Base-by-base conservation (phyloP, 1,140 invertebrate genomes). In the Drosophila novamexicana region DNA sequence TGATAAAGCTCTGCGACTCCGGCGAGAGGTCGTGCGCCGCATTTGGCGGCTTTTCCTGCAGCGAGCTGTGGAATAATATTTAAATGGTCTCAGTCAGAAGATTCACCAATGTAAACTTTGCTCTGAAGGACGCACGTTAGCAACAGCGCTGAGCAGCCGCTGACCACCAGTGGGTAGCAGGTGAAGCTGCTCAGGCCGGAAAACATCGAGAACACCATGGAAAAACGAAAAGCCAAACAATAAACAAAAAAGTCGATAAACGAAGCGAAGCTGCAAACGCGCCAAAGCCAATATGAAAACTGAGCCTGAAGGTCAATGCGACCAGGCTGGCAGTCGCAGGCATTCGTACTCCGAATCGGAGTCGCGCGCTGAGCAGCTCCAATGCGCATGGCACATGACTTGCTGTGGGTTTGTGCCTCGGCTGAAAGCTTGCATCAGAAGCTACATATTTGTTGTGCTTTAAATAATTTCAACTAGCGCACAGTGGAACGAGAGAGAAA, bases 101-200 rank as follows among this genome's bases (percentile, higher is more conserved):
- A 29, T 29, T 29, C 4, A 29, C 4, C 4, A 5, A 29, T 29
- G 22, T 29, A 29, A 29, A 50, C 8, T 50, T 0, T 7, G 10
- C 1, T n/a, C 1, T 12, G 7, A 0, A 34, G 1, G 34, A 90
- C 85, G 37, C 79, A 91, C 90, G 90, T 91, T 37, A 91, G 12
- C 5, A 91, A 16, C 40, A 91, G 59, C 8, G 85, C 90, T 6
- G 90, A 91, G 66, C 90, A 91, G 53, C 90, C 90, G 65, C 90
- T 91, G 74, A 91, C 85, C 79, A 91, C 79, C 90, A 91, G 73
- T 18, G 90, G 90, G 57, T 90, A 91, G 78, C 90, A 91, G 71
- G 90, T 91, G 56, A 91, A 91, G 64, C 90, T 85, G 81, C 90
- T 90, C 49, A 91, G 76, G 63, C 90, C 75, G 67, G 90, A 91